Base-by-base conservation (phyloP, 2,797 vertebrate genomes). In the Sebastes itinus region DNA sequence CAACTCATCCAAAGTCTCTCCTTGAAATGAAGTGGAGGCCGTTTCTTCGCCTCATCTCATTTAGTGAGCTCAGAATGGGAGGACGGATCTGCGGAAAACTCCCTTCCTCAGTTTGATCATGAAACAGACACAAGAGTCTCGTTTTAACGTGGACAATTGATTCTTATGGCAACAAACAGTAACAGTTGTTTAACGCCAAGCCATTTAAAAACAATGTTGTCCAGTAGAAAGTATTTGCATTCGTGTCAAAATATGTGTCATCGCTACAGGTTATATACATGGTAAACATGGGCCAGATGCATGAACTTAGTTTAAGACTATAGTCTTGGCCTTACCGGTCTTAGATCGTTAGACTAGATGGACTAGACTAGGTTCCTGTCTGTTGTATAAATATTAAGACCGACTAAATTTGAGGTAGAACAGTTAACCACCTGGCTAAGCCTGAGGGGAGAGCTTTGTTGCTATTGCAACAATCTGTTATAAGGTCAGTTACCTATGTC, bases 1-100 rank as follows among this genome's bases (percentile, higher is more conserved):
- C 0, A 38, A 25, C 27, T 30, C 6, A 20, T 33, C 4, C 1
- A 59, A 23, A 28, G 13, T 16, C 7, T 62, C 4, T 54, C 2
- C 4, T 18, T 18, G 28, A 66, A 22, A 12, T 22, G 2, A 13
- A 18, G 16, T 6, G 2, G 1, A 6, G 13, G 1, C 1, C 0
- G 0, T 46, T 23, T 30, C 28, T 6, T 46, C 16, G 9, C 67
- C 1, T 12, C 0, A 1, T 58, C 33, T 27, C 20, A 7, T 61
- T 5, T 22, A 2, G 25, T 9, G 10, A 22, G 18, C 16, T 58
- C 49, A 70, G 12, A 67, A 38, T 6, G 6, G 16, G 20, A 52
- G 61, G 73, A 49, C 59, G 52, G 13, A 61, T n/a, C 6, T 5
- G 5, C n/a, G 12, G 32, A 27, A 27, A 63, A 23, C 38, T 75